Conservation (phyloP, 2,797 vertebrate genomes). For the Chiroxiphia lanceolata region DNA sequence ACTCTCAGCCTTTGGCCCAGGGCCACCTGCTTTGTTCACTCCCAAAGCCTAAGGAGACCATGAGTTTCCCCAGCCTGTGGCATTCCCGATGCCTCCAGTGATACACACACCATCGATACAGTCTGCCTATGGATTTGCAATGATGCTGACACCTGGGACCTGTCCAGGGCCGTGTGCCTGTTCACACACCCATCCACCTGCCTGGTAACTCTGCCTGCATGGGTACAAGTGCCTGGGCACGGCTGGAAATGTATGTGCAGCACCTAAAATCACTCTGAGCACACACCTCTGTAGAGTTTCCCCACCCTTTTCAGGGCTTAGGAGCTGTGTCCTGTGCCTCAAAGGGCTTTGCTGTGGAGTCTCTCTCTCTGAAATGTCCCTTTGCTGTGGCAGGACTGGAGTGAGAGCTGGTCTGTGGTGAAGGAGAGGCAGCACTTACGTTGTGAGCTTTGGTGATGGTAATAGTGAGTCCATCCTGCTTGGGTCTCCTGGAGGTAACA, state of each 20-base stretch:
- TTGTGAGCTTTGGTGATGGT: constrained; percentile 91
- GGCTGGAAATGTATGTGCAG: not conserved
- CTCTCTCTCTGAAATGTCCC: not conserved
- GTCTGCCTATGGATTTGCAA: not conserved
- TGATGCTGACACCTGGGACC: not conserved
- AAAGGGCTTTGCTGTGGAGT: not conserved
- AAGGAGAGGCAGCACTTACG: constrained; percentile 75
- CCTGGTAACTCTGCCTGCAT: not conserved
- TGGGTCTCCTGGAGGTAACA: constrained; percentile 81
- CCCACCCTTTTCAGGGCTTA: not conserved
- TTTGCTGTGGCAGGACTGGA: not conserved
- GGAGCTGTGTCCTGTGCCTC: not conserved
- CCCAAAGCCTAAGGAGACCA: not conserved
- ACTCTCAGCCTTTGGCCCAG: not conserved
- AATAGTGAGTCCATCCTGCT: constrained; percentile 89
- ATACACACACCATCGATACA: not conserved
- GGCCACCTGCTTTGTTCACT: not conserved
- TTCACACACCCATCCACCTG: not conserved
- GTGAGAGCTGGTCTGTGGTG: not conserved
- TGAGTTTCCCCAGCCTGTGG: not conserved
- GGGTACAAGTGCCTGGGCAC: not conserved
- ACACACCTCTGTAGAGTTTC: not conserved
- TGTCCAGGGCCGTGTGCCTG: not conserved
- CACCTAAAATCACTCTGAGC: not conserved
- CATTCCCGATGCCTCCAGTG: not conserved